A percentile compares a stretch with the other conserved stretches of the same genome.
Evolutionary conservation across 2,888 invertebrate genomes (phyloP).

Genomic region (Isoperla grammatica): DNA sequence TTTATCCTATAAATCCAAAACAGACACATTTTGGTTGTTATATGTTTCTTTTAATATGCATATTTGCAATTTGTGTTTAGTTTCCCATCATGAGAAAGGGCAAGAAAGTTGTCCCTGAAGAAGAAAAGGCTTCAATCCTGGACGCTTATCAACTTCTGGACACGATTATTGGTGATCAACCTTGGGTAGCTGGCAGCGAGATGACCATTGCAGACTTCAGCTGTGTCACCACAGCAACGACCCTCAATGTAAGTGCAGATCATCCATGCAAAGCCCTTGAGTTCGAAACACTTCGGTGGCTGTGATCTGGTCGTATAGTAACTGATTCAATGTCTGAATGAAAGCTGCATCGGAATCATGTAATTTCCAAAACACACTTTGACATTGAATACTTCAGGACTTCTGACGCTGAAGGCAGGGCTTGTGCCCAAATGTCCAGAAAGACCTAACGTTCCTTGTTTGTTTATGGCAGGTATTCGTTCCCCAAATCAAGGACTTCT

Average conservation of each 20-base stretch:
- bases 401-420: no score
- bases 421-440: no score
- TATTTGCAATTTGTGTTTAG: no score
- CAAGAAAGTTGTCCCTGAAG: not conserved
- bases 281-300: not conserved
- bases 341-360: not conserved
- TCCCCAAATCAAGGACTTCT: not conserved
- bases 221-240: not conserved
- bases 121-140: not conserved
- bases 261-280: not conserved
- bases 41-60: no score
- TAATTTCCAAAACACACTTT: not conserved
- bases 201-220: conserved; percentile 11
- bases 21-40: no score
- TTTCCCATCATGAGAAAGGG: not conserved
- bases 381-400: no score
- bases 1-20: no score
- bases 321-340: not conserved
- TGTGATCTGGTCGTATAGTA: no score
- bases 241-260: conserved; percentile 1
- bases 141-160: conserved; percentile 3
- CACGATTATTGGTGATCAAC: not conserved
- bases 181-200: conserved; percentile 5
- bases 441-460: no score
- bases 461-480: not conserved